Base-by-base conservation (phyloP, 1,140 invertebrate genomes). In the Danaus melanippus region DNA sequence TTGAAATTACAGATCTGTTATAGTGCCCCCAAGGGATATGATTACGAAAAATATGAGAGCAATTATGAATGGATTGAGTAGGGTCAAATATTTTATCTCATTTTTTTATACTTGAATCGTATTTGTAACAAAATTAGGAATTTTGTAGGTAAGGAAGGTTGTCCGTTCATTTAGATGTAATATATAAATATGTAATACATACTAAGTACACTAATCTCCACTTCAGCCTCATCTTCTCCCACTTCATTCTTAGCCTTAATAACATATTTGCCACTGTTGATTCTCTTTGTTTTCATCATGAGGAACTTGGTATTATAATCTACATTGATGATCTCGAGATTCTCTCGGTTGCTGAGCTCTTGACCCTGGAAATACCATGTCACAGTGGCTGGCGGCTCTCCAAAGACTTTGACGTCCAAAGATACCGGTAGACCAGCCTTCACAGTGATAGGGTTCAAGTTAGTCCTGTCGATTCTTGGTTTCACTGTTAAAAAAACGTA, bases 221-320 rank as follows among this genome's bases (percentile, higher is more conserved):
- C 90, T 67, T 97, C 95, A 9, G 96, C 97, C 61, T 92, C 91
- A 84, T 99, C 97, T 86, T 97, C 94, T 6, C 98, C 98, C 45
- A 96, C 95, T 73, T 93, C 92, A 78, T 99, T 99, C 67, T 92
- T 93, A 1, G 98, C 96, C 51, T 91, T 95, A 53, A 99, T 94
- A 0, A 90, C 92, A 71, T 99, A 99, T 82, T 93, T 95, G 21
- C 98, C 98, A 57, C 93, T 94, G 67, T 98, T 94, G 6, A 84
- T 85, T 21, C 96, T 89, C 72, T 95, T 94, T 2, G 93, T 90
- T 71, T 94, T 92, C 66, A 95, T 89, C 46, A 97, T 92, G 62
- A 96, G 91, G 84, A 97, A 94, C 86, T 96, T 96, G 0, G 95
- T 96, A 67, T 96, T 96, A 69, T 97, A 96, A 69, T 97, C 95